Percentiles rank a stretch among this genome's conserved stretches.
phyloP scores from a whole-genome alignment of 2,797 vertebrate genomes.

The Dipus sagitta region DNA sequence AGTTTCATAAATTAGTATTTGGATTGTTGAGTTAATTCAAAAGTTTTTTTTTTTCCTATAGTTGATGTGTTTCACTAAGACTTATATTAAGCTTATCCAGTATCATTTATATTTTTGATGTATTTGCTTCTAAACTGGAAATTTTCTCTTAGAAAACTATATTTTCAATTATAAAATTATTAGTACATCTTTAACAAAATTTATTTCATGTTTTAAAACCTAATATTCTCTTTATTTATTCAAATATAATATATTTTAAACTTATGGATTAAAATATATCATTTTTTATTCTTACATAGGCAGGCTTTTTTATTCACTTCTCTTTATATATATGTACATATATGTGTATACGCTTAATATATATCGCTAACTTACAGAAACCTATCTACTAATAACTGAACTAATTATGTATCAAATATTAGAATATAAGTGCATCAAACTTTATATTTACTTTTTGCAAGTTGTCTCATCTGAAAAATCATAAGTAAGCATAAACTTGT shows the following conservation, averaged over 20 bases:
- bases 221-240: background rate
- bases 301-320: background rate
- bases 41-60: background rate
- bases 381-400: background rate
- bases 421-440: background rate
- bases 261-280: background rate
- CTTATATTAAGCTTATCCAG: background rate
- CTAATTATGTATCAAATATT: background rate
- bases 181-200: background rate
- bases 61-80: background rate
- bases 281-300: background rate
- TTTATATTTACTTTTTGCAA: slow-evolving; percentile 25
- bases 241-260: background rate
- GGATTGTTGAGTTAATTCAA: background rate
- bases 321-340: background rate
- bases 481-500: slow-evolving; percentile 20
- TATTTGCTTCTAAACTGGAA: background rate
- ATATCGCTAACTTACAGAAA: background rate
- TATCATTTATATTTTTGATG: background rate
- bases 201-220: background rate
- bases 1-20: background rate
- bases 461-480: background rate
- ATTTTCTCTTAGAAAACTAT: background rate
- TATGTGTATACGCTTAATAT: too few species aligned
- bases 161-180: slow-evolving; percentile 28